Conservation (phyloP, 1,140 invertebrate species). For the Leptopilina boulardi region DNA sequence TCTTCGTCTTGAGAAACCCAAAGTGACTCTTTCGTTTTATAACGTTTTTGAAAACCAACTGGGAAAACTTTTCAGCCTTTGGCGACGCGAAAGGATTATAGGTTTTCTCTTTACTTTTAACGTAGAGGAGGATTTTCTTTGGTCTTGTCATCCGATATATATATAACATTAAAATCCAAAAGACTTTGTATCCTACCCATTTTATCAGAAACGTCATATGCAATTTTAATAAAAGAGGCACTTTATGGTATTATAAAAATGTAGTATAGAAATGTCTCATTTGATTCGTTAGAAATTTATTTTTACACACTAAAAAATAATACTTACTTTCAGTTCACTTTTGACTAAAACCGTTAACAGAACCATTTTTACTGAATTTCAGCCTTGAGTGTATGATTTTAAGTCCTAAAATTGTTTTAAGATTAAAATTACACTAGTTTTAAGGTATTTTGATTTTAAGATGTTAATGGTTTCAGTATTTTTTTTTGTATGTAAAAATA, state of each 20-base stretch:
- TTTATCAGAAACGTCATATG: slow-evolving; percentile 7
- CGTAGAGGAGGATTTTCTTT: slow-evolving; percentile 1
- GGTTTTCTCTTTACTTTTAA: not conserved
- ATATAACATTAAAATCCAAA: slow-evolving; percentile 8
- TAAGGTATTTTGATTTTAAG: no score
- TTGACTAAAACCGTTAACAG: no score
- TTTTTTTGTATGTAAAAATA: no score
- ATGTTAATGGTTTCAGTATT: no score
- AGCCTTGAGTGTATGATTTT: no score
- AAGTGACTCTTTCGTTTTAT: not conserved
- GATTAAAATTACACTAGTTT: no score
- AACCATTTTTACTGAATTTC: no score
- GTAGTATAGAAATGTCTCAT: not conserved
- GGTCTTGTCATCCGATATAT: slow-evolving; percentile 11
- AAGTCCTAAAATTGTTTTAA: no score
- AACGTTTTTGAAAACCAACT: not conserved
- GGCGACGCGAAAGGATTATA: slow-evolving; percentile 10
- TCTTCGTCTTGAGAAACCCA: slow-evolving; percentile 14
- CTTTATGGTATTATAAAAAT: not conserved
- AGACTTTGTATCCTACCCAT: not conserved
- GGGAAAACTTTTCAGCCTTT: not conserved
- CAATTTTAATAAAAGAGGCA: not conserved
- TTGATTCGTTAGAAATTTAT: not conserved
- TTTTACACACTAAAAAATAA: no score
- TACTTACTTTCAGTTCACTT: no score